Base-by-base conservation (phyloP, 2,797 vertebrate species). In the Argentina silus region DNA sequence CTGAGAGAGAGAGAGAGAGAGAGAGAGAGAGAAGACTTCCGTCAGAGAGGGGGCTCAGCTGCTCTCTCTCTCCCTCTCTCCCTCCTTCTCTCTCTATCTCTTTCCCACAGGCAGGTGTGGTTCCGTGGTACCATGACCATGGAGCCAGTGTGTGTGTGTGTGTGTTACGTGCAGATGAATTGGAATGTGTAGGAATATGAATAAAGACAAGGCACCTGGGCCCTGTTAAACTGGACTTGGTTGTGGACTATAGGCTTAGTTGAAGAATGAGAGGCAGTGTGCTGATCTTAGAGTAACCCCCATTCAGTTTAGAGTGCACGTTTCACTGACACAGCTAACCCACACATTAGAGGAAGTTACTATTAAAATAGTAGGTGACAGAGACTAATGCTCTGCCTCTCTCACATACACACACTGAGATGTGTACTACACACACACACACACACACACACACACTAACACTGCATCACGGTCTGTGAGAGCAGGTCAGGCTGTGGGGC, bases 371-470 rank as follows among this genome's bases (percentile, higher is more conserved):
- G 19, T 27, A 47, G 44, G 14, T 48, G 74, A 75, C 78, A 75
- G 62, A 77, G 73, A 86, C 48, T 73, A 74, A 86, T 77, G 64
- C 68, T 42, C n/a, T n/a, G n/a, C n/a, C n/a, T n/a, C 47, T 68
- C 47, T 61, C 8, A 7, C 10, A 3, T 67, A 70, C 55, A 77
- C 73, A 72, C 55, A 61, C 23, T 2, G 2, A 69, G 61, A 67
- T 68, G 63, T 75, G 23, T 10, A 8, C 17, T 19, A 14, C 53
- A 56, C 12, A 47, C 44, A 47, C 44, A 47, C 55, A 57, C 55
- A 17, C 55, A 17, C 17, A 57, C 21, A 17, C 21, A 14, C 42
- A 69, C 53, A 42, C 3, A 69, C 36, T 23, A 36, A 59, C 4
- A 8, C 14, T 45, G 48, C 10, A 19, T 17, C 21, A 53, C 23